Evolutionary conservation across 2,888 invertebrate genomes (phyloP), one percentile per base, ranked within the genome.

Genomic region (Hypomecis punctinalis): DNA sequence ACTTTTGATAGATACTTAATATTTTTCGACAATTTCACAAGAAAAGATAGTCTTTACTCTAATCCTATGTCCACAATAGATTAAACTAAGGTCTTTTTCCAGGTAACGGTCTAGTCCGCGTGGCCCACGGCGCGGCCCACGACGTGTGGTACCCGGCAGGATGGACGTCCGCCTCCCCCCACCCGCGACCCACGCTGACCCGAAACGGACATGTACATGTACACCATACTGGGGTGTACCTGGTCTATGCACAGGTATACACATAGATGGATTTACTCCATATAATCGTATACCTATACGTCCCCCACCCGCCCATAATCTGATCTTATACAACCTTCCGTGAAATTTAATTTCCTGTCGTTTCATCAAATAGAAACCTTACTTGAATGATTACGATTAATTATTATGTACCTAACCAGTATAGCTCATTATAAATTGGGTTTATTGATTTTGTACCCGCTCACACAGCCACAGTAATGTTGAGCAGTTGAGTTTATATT

Each of bases 161-260:
- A 13, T 96, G 95, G 96, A 95, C 95, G 45, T 76, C 87, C 42
- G 90, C 94, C 60, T 88, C 95, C 1, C 94, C 94, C 0, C 94
- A 95, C 91, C 94, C 94, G 58, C 89, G 94, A 23, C 93, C 95
- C 68, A 96, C 96, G 63, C 90, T 90, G 49, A 90, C 95, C 0
- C 83, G 94, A 47, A 94, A 94, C 66, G 97, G 97, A 0, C 93
- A 94, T 56, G 85, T 97, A 0, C 95, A 95, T 9, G 94, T 97
- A 0, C 94, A 94, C 71, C 95, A 96, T 72, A 85, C 95, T 0
- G 97, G 97, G 37, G 90, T 97, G 13, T 97, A 97, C 83, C 94
- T 96, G 61, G 94, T 96, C 52, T 97, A 97, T 79, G 96, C 96
- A 0, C 96, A 96, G 94, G 95, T 95, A 70, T 75, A 46, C 13